A percentile compares a stretch with the other conserved stretches of the same genome.
Conservation (phyloP, 2,113 vertebrate genomes). For the Salvelinus namaycush region DNA sequence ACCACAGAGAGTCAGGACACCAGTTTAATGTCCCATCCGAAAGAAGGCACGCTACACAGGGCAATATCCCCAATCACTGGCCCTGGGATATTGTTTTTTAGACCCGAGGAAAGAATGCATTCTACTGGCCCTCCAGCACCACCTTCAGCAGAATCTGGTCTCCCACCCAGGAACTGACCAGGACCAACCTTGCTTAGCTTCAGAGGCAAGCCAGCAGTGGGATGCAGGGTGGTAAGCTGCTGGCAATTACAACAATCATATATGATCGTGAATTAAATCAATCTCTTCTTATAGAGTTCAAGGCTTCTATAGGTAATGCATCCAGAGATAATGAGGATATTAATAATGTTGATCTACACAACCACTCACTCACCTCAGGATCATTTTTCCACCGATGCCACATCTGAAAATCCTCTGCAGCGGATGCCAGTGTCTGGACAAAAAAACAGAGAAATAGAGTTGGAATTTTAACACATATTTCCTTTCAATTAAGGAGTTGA, state of each 20-base stretch:
- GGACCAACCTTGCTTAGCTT: no score
- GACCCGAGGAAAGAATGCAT: no score
- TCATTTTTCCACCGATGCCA: slow-evolving; percentile 84
- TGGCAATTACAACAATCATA: slow-evolving; percentile 59
- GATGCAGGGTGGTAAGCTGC: no score
- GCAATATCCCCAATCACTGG: no score
- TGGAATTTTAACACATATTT: background rate
- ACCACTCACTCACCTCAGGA: slow-evolving; percentile 77
- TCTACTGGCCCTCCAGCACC: no score
- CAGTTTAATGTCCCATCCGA: no score
- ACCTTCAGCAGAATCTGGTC: no score
- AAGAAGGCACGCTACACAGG: no score
- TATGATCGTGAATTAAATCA: slow-evolving; percentile 64
- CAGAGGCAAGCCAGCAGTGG: no score
- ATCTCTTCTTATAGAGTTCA: slow-evolving; percentile 23
- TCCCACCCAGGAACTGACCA: no score
- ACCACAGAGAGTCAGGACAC: no score
- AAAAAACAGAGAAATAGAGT: slow-evolving; percentile 16
- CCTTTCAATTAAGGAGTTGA: background rate
- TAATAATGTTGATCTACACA: background rate
- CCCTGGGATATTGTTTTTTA: no score
- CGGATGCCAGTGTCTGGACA: slow-evolving; percentile 80
- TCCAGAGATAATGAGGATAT: slow-evolving; percentile 27
- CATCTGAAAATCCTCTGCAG: slow-evolving; percentile 84
- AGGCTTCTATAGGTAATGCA: slow-evolving; percentile 9